phyloP scores from a whole-genome alignment of 64 coral and sea anemone genomes.

The Pocillopora damicornis region DNA sequence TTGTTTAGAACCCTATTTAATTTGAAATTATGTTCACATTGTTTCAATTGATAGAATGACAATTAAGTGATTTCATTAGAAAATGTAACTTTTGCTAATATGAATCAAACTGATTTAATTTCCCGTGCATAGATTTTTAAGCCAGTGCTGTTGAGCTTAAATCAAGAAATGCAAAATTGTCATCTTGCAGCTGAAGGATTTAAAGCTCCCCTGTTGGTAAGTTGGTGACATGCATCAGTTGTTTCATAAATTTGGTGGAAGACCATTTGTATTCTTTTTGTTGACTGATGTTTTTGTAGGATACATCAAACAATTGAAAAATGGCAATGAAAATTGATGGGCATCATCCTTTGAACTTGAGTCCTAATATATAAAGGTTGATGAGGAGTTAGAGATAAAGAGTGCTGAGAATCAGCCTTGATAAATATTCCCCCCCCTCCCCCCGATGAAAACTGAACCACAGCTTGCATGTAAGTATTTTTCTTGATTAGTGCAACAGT shows the following conservation, averaged over 20 bases:
- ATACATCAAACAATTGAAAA: too few relatives aligned
- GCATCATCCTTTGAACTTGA: too few relatives aligned
- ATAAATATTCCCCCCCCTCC: neutral
- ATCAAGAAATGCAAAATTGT: slow-evolving; percentile 65
- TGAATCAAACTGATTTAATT: neutral
- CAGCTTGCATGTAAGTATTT: neutral
- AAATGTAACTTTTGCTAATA: neutral
- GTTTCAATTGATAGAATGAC: too few relatives aligned
- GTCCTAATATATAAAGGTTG: too few relatives aligned
- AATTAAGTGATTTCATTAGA: neutral
- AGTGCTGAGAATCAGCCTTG: neutral
- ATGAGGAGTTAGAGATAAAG: too few relatives aligned
- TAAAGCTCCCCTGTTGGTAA: slow-evolving; percentile 75
- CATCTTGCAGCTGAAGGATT: slow-evolving; percentile 63
- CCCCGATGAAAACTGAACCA: neutral
- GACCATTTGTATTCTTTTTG: too few relatives aligned
- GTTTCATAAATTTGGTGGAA: too few relatives aligned
- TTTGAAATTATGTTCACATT: neutral
- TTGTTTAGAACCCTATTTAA: neutral
- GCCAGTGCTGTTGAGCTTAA: slow-evolving; percentile 76
- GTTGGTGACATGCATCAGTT: neutral
- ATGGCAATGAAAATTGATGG: too few relatives aligned
- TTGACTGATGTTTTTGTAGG: too few relatives aligned
- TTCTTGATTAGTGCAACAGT: neutral
- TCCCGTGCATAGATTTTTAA: slow-evolving; percentile 56